phyloP scores from a whole-genome alignment of 2,113 vertebrate genomes.

The Ellobius talpinus region DNA sequence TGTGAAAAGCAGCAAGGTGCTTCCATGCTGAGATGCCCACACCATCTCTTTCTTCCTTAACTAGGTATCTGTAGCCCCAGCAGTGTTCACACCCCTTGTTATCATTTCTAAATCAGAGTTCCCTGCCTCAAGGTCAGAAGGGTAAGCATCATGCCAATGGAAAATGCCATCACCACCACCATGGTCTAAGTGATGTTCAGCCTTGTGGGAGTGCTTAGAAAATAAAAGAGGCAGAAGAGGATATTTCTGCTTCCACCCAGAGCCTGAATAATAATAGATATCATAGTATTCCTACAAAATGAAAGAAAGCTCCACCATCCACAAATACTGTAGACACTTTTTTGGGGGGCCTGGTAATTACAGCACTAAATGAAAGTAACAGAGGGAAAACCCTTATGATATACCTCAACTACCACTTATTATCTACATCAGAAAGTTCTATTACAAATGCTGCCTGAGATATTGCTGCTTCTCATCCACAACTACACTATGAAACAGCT shows the following conservation, averaged over 20 bases:
- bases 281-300: fast-evolving
- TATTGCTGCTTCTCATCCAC: background rate
- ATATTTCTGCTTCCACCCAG: background rate
- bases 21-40: background rate
- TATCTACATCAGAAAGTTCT: fast-evolving
- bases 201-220: background rate
- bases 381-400: background rate
- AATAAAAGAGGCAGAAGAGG: background rate
- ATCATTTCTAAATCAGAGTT: background rate
- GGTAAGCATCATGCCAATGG: background rate
- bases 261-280: background rate
- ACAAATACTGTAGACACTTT: background rate
- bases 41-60: background rate
- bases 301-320: background rate
- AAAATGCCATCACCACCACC: background rate
- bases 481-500: background rate
- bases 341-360: no score
- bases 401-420: background rate
- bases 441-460: fast-evolving
- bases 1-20: background rate
- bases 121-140: conserved; percentile 8
- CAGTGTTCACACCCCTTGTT: background rate
- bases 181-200: background rate
- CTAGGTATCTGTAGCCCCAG: background rate
- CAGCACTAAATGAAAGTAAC: background rate